phyloP scores from a whole-genome alignment of 1,140 invertebrate genomes.

The Acyrthosiphon pisum region DNA sequence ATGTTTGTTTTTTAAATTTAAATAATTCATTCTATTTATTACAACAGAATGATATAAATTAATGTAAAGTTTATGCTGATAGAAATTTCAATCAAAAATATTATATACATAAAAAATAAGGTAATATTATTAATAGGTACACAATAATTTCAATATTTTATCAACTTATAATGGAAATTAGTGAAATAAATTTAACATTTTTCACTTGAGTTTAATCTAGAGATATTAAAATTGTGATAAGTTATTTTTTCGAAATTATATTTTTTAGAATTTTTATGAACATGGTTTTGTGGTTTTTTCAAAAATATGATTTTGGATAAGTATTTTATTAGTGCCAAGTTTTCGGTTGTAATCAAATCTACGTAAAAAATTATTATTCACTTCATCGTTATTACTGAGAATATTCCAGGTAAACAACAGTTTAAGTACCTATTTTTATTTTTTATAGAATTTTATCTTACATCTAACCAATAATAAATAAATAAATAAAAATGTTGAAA shows the following conservation, averaged over 20 bases:
- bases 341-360: constrained; percentile 51
- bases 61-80: not conserved
- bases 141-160: constrained; percentile 18
- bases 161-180: constrained; percentile 5
- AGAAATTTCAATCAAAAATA: not conserved
- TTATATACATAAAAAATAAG: not conserved
- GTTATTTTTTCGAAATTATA: constrained; percentile 28
- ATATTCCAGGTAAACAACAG: constrained; percentile 56
- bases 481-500: constrained; percentile 15
- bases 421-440: constrained; percentile 40
- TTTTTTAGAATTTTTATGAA: constrained; percentile 26
- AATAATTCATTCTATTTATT: not conserved
- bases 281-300: constrained; percentile 50
- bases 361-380: constrained; percentile 51
- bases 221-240: constrained; percentile 26
- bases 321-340: constrained; percentile 35
- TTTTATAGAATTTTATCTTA: constrained; percentile 48
- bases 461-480: constrained; percentile 39
- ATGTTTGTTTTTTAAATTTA: not conserved
- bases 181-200: constrained; percentile 37
- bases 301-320: constrained; percentile 46
- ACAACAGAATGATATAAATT: not conserved
- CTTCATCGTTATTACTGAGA: constrained; percentile 55
- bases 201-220: constrained; percentile 54
- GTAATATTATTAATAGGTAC: not conserved